Conservation (phyloP, 1,140 invertebrate genomes). For the Carcinoscorpius rotundicauda region DNA sequence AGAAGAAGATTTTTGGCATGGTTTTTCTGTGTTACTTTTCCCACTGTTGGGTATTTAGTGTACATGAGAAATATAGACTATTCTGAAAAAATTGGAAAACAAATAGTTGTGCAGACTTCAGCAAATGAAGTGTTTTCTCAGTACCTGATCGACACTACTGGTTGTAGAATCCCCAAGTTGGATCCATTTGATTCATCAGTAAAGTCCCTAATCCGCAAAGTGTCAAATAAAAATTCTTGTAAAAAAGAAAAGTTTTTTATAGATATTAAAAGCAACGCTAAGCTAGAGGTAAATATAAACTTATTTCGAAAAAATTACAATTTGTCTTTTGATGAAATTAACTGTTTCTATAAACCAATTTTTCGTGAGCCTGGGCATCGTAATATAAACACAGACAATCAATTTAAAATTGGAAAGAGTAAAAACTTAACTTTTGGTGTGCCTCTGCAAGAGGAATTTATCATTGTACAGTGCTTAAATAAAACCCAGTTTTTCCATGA, state of each 20-base stretch:
- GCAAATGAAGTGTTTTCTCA: too few relatives aligned
- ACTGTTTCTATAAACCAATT: slow-evolving; percentile 1
- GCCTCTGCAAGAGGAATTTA: slow-evolving; percentile 9
- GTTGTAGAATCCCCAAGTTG: slow-evolving; percentile 65
- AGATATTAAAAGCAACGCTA: slow-evolving; percentile 2
- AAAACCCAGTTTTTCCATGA: slow-evolving; percentile 4
- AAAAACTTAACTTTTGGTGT: slow-evolving; percentile 5
- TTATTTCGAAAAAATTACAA: slow-evolving; percentile 2
- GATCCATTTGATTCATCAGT: slow-evolving; percentile 55
- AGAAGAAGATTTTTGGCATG: too few relatives aligned
- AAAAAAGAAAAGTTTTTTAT: slow-evolving; percentile 32
- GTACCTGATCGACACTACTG: slow-evolving; percentile 48
- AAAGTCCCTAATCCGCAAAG: slow-evolving; percentile 42
- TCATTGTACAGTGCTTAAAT: slow-evolving; percentile 1
- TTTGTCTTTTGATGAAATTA: background rate
- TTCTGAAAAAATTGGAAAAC: too few relatives aligned
- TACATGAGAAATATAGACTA: too few relatives aligned
- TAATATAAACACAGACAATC: background rate
- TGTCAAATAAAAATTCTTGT: slow-evolving; percentile 44
- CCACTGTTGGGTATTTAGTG: too few relatives aligned
- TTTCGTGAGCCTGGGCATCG: background rate
- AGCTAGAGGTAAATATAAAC: slow-evolving; percentile 7
- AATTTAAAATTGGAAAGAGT: background rate
- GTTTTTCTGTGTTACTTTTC: too few relatives aligned
- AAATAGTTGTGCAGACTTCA: too few relatives aligned